These are phyloP conservation scores for Hipparchia sbordonii DNA, from an alignment of 2,888 invertebrate genomes.

Conservation along the genomic window DNA sequence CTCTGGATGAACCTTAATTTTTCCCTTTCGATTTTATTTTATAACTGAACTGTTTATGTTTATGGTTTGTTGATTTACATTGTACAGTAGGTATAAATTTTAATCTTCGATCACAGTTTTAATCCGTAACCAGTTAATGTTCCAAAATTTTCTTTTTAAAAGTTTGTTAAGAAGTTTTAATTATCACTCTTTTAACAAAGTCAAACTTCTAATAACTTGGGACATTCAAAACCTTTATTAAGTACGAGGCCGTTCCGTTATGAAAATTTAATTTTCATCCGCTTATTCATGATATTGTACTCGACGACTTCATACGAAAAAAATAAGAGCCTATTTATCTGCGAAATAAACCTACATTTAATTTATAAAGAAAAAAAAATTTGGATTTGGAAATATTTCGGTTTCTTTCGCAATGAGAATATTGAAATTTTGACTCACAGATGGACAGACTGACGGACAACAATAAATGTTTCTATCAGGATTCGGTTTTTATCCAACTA, in stretches of 20 bases:
- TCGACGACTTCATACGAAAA: not conserved
- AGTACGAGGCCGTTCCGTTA: not conserved
- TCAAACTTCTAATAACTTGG: constrained; percentile 23
- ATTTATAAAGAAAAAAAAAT: no score
- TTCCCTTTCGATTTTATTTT: not conserved
- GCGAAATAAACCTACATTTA: no score
- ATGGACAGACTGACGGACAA: no score
- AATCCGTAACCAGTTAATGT: not conserved
- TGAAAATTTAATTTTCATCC: constrained; percentile 1
- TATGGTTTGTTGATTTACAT: not conserved
- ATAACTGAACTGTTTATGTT: not conserved
- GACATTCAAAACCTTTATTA: constrained; percentile 16
- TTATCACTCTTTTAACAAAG: constrained; percentile 19
- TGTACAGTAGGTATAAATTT: not conserved
- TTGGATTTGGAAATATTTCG: no score
- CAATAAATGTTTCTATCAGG: no score
- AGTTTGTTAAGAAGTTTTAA: constrained; percentile 29
- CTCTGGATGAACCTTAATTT: no score
- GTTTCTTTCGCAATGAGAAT: no score
- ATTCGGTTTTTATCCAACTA: no score
- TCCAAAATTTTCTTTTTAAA: not conserved
- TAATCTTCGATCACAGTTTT: not conserved
- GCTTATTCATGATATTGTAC: not conserved
- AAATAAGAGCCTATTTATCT: no score
- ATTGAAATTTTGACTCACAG: no score